A percentile compares a stretch with the other conserved stretches of the same genome.
Evolutionary conservation across 2,113 vertebrate genomes (phyloP).

Genomic region (Clinocottus analis): DNA sequence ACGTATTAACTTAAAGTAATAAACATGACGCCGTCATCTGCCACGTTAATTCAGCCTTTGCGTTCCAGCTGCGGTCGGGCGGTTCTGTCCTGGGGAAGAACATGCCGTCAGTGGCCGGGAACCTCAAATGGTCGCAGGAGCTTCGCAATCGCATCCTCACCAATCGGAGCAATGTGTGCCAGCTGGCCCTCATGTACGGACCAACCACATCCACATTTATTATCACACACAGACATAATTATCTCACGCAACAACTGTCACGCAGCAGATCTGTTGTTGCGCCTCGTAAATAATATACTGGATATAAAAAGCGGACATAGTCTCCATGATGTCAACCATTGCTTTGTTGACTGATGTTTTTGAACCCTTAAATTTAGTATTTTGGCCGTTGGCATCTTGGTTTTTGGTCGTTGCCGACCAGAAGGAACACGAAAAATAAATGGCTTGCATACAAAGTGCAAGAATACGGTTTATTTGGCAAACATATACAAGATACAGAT

Average conservation of each 20-base stretch:
- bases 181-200: conserved; percentile 76
- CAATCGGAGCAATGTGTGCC: conserved; percentile 75
- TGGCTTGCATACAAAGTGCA: neutral
- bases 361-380: too few relatives aligned
- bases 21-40: neutral
- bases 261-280: neutral
- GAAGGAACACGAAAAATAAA: neutral
- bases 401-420: too few relatives aligned
- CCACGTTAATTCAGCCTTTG: conserved; percentile 10
- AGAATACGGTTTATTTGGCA: neutral
- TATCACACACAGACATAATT: neutral
- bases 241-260: neutral
- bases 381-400: too few relatives aligned
- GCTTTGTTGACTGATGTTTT: too few relatives aligned
- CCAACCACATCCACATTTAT: neutral
- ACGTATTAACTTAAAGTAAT: neutral
- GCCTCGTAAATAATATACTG: too few relatives aligned
- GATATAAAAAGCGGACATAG: too few relatives aligned
- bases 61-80: conserved; percentile 76
- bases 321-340: too few relatives aligned
- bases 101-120: conserved; percentile 80
- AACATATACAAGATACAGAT: neutral
- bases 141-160: conserved; percentile 78
- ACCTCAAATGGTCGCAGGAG: conserved; percentile 84
- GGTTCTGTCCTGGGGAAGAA: conserved; percentile 79